Percentiles rank a stretch among this genome's conserved stretches.
These are phyloP conservation scores for Solenopsis fugax DNA, from an alignment of 1,140 invertebrate genomes.

Conservation along the genomic window DNA sequence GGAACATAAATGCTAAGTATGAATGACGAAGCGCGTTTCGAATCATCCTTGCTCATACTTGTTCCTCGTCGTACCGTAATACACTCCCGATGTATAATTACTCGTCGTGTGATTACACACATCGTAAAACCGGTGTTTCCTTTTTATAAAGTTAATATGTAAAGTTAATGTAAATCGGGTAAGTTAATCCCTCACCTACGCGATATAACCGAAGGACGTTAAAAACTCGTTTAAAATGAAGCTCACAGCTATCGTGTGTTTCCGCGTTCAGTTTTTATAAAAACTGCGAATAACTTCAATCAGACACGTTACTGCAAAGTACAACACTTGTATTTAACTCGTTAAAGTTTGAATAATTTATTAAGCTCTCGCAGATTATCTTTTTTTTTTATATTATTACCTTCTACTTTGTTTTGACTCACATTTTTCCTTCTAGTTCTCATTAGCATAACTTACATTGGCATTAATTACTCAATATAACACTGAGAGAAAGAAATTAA, in stretches of 20 bases:
- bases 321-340: not conserved
- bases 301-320: not conserved
- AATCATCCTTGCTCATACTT: not conserved
- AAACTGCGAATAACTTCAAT: not conserved
- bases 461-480: not conserved
- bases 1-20: not conserved
- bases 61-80: not conserved
- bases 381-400: not conserved
- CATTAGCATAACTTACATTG: not conserved
- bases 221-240: not conserved
- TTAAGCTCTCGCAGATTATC: not conserved
- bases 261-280: not conserved
- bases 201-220: not conserved
- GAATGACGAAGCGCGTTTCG: constrained; percentile 37
- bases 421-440: not conserved
- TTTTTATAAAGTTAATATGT: constrained; percentile 18
- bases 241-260: not conserved
- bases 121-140: not conserved
- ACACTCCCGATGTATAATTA: not conserved
- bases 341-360: not conserved
- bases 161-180: constrained; percentile 13
- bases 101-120: not conserved
- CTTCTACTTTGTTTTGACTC: not conserved
- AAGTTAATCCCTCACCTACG: not conserved
- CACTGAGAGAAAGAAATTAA: no score